Evolutionary conservation across 2,888 invertebrate genomes (phyloP).

Genomic region (Scotopteryx bipunctaria): DNA sequence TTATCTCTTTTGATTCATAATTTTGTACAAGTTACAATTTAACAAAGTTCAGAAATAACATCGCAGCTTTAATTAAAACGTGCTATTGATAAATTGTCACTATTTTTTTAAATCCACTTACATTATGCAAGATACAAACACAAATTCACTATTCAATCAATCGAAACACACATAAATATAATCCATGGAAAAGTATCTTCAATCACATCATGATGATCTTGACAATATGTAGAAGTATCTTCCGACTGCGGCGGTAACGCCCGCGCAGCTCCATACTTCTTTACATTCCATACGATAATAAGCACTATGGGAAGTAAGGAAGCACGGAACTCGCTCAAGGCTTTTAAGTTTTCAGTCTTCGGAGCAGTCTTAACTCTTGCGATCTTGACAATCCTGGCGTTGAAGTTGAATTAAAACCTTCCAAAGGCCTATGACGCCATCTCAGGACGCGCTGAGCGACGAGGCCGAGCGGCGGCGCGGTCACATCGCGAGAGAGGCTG

Average conservation of each 20-base stretch:
- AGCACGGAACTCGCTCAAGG: constrained; percentile 93
- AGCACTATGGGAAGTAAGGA: constrained; percentile 97
- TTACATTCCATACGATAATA: constrained; percentile 97
- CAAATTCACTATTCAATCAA: constrained; percentile 18
- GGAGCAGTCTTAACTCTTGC: constrained; percentile 40
- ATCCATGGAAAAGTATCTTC: constrained; percentile 27
- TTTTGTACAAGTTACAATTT: not conserved
- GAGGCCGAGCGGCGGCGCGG: constrained; percentile 37
- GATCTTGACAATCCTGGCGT: constrained; percentile 33
- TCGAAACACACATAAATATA: constrained; percentile 15
- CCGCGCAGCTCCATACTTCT: constrained; percentile 95
- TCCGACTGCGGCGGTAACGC: constrained; percentile 64
- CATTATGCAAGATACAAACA: constrained; percentile 17
- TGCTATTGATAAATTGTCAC: not conserved
- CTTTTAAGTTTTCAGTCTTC: constrained; percentile 64
- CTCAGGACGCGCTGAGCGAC: constrained; percentile 36
- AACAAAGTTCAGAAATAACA: not conserved
- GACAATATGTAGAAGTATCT: constrained; percentile 50
- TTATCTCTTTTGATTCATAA: not conserved
- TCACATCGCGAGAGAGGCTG: constrained; percentile 46
- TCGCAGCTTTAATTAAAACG: not conserved
- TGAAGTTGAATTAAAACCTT: constrained; percentile 40
- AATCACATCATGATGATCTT: constrained; percentile 44
- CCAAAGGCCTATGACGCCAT: constrained; percentile 53
- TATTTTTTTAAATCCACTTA: constrained; percentile 15